Evolutionary conservation across 2,888 invertebrate species (phyloP), one percentile per base, ranked within the genome.

Genomic region (Tenthredo amoena): DNA sequence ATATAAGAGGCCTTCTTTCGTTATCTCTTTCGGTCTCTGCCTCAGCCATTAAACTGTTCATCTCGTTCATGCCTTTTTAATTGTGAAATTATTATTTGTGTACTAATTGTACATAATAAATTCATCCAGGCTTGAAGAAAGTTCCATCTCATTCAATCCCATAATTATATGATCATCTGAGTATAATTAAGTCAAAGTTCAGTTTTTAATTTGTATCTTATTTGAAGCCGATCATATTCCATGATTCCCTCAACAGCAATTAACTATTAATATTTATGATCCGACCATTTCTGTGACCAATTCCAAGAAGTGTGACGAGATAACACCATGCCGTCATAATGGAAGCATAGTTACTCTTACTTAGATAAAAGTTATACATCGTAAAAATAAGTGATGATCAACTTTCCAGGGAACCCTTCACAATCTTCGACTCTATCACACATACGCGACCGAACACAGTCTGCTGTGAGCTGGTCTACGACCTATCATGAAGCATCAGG

Each of bases 1-100:
- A 74, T 74, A 74, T 21, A 21, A 40, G n/a, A 74, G 74, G 21
- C 74, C 74, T 74, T 74, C 2, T 74, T 74, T 74, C 43, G 26
- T 74, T 74, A 74, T 74, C 74, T 74, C n/a, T 12, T 74, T 74
- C 40, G 74, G 43, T 2, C 43, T 43, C 21, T 43, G 40, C 43
- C 43, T 74, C 74, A 43, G 74, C 26, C 1, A 72, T 21, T 0
- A 21, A 21, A 72, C 72, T 40, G 21, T 72, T 10, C 72, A 1
- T 2, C 5, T 43, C 37, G 5, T 21, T 21, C 12, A 12, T 26
- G 43, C 4, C 43, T 43, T 40, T 43, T 40, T 74, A 43, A 74
- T 74, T 21, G 21, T 21, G 43, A n/a, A 74, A 74, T 74, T 74
- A 18, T 74, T 74, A 43, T 74, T 74, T 43, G 10, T 43, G 1